Base-by-base conservation (phyloP, 2,797 vertebrate species). In the Nannoperca obscura region DNA sequence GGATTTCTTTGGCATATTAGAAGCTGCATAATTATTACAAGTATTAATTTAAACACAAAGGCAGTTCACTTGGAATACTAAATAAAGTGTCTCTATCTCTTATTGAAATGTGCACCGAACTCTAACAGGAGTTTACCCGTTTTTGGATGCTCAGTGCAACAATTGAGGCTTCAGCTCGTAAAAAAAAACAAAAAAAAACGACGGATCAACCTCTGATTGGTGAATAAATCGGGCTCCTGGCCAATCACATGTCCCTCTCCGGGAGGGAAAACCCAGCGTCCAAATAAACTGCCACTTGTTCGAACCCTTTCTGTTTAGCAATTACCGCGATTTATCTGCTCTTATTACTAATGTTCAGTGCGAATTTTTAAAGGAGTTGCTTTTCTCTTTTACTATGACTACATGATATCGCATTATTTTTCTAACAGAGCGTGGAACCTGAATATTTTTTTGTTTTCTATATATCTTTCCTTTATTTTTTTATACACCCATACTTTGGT, bases 191-290 rank as follows among this genome's bases (percentile, higher is more conserved):
- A 66, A 74, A 86, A 72, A 36, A 20, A 49, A 40, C 34, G 84
- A 89, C 82, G 89, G 91, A 91, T 84, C 74, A 13, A 34, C 34
- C 72, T 86, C 81, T 88, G 91, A 94, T 94, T 94, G 93, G 93
- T 80, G 54, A 71, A 75, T 55, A 63, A 47, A 34, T 78, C 32
- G 40, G 71, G 80, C 60, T 78, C 7, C 34, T 74, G 76, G 81
- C 92, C 92, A 94, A 94, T 94, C 92, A 89, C 72, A 66, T 36
- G 50, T 61, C 83, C 36, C 57, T 32, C 20, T 82, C 76, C 52
- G 86, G 86, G 90, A 92, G 92, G 91, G 91, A 91, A 84, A 85
- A 74, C 74, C 76, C 80, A 75, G 82, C 78, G 59, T 90, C 83
- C 83, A 84, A 82, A 90, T 78, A 76, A 86, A 66, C 64, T 84